phyloP scores from a whole-genome alignment of 2,797 vertebrate genomes.

The Pagetopsis macropterus region DNA sequence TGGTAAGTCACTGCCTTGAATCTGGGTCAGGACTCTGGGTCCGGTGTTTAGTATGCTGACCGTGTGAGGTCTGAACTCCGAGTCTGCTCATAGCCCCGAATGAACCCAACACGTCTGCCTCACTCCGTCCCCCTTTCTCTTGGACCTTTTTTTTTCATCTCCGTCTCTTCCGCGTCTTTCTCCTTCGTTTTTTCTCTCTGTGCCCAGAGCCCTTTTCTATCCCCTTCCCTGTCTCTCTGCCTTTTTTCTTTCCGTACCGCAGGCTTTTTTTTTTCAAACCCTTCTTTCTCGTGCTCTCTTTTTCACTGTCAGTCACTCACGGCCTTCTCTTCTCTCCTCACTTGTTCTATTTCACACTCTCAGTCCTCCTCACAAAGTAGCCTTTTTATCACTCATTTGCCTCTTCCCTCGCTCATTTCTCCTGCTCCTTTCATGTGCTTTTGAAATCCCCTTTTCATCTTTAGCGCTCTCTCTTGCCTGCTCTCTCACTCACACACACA shows the following conservation, averaged over 20 bases:
- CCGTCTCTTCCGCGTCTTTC: constrained; percentile 41
- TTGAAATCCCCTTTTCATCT: constrained; percentile 82
- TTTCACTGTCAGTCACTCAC: constrained; percentile 74
- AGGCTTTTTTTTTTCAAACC: constrained; percentile 56
- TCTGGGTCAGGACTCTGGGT: constrained; percentile 81
- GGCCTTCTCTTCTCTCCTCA: constrained; percentile 72
- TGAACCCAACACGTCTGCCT: constrained; percentile 77
- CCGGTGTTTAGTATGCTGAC: constrained; percentile 81
- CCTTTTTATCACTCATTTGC: constrained; percentile 83
- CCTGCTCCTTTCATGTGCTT: constrained; percentile 82
- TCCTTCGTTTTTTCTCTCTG: constrained; percentile 48
- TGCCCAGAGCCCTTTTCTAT: constrained; percentile 62
- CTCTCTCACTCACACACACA: constrained; percentile 35
- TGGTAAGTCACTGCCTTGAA: constrained; percentile 80
- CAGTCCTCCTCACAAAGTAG: constrained; percentile 78
- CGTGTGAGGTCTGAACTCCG: constrained; percentile 75
- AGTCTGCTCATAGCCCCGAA: constrained; percentile 74
- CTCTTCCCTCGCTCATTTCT: constrained; percentile 81
- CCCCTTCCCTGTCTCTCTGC: constrained; percentile 60
- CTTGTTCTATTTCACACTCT: constrained; percentile 80
- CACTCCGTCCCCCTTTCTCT: constrained; percentile 8
- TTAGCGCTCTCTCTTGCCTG: constrained; percentile 53
- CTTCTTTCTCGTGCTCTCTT: constrained; percentile 68
- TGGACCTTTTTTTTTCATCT: constrained; percentile 40
- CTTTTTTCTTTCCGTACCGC: constrained; percentile 63